Evolutionary conservation across 1,140 invertebrate species (phyloP), one percentile per base, ranked within the genome.

Genomic region (Armadillidium nasatum): DNA sequence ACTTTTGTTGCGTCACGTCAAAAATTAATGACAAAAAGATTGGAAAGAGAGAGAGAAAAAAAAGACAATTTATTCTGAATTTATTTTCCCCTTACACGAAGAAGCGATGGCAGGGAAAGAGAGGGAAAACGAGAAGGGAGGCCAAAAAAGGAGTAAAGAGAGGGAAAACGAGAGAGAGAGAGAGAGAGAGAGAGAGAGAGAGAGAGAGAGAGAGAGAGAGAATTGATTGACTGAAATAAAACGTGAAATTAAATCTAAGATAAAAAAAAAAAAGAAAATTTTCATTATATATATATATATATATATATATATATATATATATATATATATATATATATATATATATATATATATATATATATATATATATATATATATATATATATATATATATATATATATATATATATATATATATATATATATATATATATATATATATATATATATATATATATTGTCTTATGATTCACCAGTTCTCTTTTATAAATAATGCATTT

Each of bases 301-400:
- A 68, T 21, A 7, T 68, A 21, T 68, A 68, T 68, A 68, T 68
- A 21, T 68, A 68, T 68, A 68, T 68, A 68, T 68, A 68, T 68
- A 68, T 68, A 68, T 68, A 68, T 68, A 68, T 19, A 68, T 68
- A 68, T 68, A 68, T 68, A n/a, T n/a, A n/a, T 68, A n/a, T 68
- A 15, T 19, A n/a, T 68, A n/a, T n/a, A n/a, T 67, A 67, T 67
- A 15, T 67, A 15, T 67, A 15, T 67, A 15, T 67, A 15, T 67
- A 15, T 67, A 15, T 67, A 15, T 67, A 15, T 67, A 15, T 67
- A 15, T 67, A 15, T 67, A 15, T 67, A 15, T 67, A 15, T 67
- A 15, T 67, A 15, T 67, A 15, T 67, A 15, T 15, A 67, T 15
- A 67, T 15, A 67, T 15, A 67, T 15, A 67, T 15, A 67, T 15